Percentiles rank a stretch among this genome's conserved stretches.
phyloP scores from a whole-genome alignment of 2,797 vertebrate genomes.

The Bufotes viridis region DNA sequence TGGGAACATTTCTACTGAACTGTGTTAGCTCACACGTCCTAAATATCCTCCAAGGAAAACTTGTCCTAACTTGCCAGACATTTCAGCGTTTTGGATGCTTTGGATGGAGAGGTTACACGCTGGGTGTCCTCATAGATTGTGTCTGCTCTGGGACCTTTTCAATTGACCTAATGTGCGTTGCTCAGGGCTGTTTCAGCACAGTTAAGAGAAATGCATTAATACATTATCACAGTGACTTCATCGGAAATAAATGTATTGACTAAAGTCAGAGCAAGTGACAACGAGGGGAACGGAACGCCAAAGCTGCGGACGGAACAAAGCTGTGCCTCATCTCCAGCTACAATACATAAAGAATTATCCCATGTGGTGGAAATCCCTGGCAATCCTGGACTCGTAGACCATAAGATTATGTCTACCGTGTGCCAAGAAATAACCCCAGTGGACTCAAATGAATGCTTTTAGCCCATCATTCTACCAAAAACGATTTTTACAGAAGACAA shows the following conservation, averaged over 20 bases:
- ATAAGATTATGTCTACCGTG: neutral
- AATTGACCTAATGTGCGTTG: conserved; percentile 54
- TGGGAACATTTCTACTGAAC: neutral
- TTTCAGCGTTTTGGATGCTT: neutral
- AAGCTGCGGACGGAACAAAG: neutral
- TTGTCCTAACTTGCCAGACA: neutral
- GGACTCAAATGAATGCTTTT: neutral
- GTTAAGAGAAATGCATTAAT: conserved; percentile 56
- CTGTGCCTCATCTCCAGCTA: neutral
- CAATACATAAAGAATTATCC: neutral
- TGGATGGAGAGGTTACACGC: conserved; percentile 11
- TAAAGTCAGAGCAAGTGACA: conserved; percentile 34
- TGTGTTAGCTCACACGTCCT: neutral
- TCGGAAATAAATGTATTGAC: conserved; percentile 47
- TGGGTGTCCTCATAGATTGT: conserved; percentile 23
- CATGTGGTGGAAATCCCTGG: neutral
- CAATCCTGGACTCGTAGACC: neutral
- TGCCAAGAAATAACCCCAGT: neutral
- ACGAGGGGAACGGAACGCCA: neutral
- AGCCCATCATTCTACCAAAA: no score
- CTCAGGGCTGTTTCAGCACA: conserved; percentile 41
- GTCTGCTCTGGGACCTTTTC: conserved; percentile 31
- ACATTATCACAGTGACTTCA: conserved; percentile 51
- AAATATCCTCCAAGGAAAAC: neutral
- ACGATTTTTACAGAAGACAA: no score